A percentile compares a stretch with the other conserved stretches of the same genome.
phyloP scores from a whole-genome alignment of 2,113 vertebrate genomes.

The Micromys minutus region DNA sequence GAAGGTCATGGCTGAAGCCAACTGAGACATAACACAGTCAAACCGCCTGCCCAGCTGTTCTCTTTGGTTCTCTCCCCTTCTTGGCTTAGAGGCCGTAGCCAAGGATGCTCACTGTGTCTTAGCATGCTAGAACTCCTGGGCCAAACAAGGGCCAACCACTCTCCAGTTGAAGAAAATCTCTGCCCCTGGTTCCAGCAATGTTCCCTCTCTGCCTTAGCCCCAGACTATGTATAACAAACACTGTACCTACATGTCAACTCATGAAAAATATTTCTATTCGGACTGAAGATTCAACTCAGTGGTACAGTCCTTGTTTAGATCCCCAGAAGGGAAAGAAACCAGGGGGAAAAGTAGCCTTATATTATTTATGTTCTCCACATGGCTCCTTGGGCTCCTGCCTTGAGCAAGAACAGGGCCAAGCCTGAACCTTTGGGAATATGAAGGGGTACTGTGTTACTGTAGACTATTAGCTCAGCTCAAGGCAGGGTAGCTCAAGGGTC shows the following conservation, averaged over 20 bases:
- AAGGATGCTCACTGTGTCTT: background rate
- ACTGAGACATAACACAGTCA: background rate
- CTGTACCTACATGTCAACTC: background rate
- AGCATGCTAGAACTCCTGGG: background rate
- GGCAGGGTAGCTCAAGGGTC: background rate
- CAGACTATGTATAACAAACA: background rate
- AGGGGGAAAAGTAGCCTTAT: background rate
- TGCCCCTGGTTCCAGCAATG: background rate
- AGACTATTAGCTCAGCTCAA: background rate
- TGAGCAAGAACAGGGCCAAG: background rate
- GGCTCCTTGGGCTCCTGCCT: background rate
- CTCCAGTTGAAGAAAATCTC: background rate
- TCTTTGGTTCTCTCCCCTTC: background rate
- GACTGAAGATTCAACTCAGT: background rate
- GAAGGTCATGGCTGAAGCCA: background rate
- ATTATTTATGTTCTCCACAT: background rate
- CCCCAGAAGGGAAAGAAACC: background rate
- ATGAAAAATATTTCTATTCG: background rate
- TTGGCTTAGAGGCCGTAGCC: background rate
- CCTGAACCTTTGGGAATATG: too few species aligned
- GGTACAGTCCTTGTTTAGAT: background rate
- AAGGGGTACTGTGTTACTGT: background rate
- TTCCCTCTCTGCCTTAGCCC: background rate
- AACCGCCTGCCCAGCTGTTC: background rate
- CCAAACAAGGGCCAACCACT: too few species aligned